These are phyloP conservation scores for Drosophila flavopinicola DNA, from an alignment of 2,888 invertebrate genomes.

Conservation along the genomic window DNA sequence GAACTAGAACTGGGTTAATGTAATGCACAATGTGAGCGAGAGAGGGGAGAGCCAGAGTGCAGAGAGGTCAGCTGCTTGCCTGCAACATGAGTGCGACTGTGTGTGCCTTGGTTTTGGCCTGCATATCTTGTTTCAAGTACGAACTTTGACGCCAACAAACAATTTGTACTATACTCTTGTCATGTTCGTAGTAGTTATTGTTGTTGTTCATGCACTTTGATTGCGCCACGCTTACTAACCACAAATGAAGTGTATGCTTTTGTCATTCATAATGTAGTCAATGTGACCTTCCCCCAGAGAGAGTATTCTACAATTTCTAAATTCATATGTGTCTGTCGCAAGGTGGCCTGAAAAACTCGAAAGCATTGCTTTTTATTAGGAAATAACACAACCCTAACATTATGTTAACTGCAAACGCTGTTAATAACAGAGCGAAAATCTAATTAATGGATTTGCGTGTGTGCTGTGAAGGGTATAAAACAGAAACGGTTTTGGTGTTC, in stretches of 20 bases:
- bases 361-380: neutral
- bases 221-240: conserved; percentile 43
- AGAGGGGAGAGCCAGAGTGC: conserved; percentile 6
- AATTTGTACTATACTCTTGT: conserved; percentile 19
- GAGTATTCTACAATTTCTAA: conserved; percentile 7
- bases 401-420: conserved; percentile 3
- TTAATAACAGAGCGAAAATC: conserved; percentile 10
- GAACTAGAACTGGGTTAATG: conserved; percentile 69
- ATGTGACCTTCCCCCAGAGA: conserved; percentile 21
- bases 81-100: conserved; percentile 20
- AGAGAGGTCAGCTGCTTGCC: conserved; percentile 12
- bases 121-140: conserved; percentile 78
- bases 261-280: conserved; percentile 43
- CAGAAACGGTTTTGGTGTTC: neutral
- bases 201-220: no score
- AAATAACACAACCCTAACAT: neutral
- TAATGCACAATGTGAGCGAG: conserved; percentile 57
- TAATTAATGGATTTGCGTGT: neutral
- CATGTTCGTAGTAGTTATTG: conserved; percentile 22
- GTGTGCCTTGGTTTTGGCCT: conserved; percentile 49
- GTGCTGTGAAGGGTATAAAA: conserved; percentile 9
- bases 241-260: conserved; percentile 36
- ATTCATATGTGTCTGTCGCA: neutral
- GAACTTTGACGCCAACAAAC: conserved; percentile 69
- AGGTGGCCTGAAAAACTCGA: neutral